These are phyloP conservation scores for Pangasius krempfi DNA, from an alignment of 2,797 vertebrate species.

Conservation along the genomic window DNA sequence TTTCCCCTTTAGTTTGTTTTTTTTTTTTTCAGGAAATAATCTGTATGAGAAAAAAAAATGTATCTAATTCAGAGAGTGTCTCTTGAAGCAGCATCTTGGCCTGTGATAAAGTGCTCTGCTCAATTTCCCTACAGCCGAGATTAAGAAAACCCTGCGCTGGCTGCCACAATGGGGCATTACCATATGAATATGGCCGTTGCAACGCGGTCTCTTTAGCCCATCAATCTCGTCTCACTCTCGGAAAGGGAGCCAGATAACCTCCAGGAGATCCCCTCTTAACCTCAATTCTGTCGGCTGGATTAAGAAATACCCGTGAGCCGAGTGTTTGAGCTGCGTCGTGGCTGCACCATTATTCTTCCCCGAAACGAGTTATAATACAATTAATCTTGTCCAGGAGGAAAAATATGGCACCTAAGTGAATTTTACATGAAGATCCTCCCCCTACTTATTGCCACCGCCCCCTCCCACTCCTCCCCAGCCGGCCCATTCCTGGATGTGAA, in stretches of 20 bases:
- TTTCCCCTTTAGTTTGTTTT: not conserved
- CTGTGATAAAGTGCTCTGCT: conserved; percentile 54
- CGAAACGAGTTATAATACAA: conserved; percentile 80
- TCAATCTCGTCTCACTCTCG: conserved; percentile 79
- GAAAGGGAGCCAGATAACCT: conserved; percentile 78
- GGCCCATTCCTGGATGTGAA: conserved; percentile 65
- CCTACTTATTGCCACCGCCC: conserved; percentile 65
- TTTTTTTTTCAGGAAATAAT: conserved; percentile 38
- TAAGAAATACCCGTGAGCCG: conserved; percentile 76
- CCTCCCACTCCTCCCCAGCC: conserved; percentile 21
- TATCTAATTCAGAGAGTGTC: conserved; percentile 55
- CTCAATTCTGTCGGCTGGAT: conserved; percentile 86
- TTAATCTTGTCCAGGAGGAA: conserved; percentile 79
- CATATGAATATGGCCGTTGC: conserved; percentile 82
- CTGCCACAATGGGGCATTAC: conserved; percentile 80
- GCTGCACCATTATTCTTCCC: conserved; percentile 71
- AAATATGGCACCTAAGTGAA: conserved; percentile 84
- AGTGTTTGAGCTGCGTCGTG: conserved; percentile 59
- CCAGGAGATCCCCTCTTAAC: conserved; percentile 87
- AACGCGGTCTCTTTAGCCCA: conserved; percentile 78
- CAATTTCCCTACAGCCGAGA: conserved; percentile 69
- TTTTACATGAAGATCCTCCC: conserved; percentile 83
- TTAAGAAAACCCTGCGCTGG: conserved; percentile 76
- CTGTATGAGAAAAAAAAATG: conserved; percentile 38
- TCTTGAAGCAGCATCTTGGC: conserved; percentile 66